These are phyloP conservation scores for Clarias gariepinus DNA, from an alignment of 2,113 vertebrate species.

Conservation along the genomic window DNA sequence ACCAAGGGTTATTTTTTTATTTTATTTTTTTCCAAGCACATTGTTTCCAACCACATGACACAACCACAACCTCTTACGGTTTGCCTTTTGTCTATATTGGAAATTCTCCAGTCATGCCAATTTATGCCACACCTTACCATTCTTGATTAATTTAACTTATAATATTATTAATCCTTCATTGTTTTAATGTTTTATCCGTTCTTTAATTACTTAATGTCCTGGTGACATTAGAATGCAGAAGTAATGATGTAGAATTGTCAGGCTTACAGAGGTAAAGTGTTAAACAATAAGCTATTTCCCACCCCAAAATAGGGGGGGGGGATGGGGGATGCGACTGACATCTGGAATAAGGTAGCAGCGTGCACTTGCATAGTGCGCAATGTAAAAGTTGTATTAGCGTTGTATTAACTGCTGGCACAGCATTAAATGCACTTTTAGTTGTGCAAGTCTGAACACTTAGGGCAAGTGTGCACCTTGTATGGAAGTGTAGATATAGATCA, in stretches of 20 bases:
- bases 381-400: neutral
- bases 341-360: neutral
- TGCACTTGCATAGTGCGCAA: neutral
- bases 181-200: too few relatives aligned
- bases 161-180: neutral
- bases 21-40: too few relatives aligned
- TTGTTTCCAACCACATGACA: neutral
- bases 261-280: too few relatives aligned
- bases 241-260: neutral
- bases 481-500: neutral
- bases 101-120: neutral
- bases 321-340: neutral
- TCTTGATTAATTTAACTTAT: neutral
- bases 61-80: neutral
- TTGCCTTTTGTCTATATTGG: neutral
- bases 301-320: too few relatives aligned
- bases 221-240: neutral
- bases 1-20: too few relatives aligned
- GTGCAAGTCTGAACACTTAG: neutral
- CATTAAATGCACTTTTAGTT: neutral
- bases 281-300: neutral
- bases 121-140: neutral
- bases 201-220: neutral
- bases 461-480: neutral
- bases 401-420: neutral